Evolutionary conservation across 2,113 vertebrate species (phyloP).

Genomic region (Urocitellus parryii): DNA sequence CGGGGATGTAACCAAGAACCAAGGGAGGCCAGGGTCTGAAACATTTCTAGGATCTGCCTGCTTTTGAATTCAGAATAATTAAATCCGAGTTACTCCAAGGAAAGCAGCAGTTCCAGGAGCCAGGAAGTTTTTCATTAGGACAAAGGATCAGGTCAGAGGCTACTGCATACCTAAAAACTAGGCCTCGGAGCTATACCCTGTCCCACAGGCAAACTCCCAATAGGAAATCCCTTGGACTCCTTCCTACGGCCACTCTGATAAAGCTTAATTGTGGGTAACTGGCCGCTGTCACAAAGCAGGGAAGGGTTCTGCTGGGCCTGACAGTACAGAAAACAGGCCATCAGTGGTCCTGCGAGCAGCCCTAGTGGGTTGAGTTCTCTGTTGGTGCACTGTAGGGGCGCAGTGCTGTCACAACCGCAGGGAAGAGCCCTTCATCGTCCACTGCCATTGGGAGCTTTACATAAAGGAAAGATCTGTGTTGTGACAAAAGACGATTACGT

Average conservation of each 20-base stretch:
- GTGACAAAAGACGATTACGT: neutral
- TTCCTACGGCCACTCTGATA: neutral
- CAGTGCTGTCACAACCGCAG: neutral
- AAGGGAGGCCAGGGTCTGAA: neutral
- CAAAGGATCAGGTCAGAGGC: neutral
- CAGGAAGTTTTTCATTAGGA: slow-evolving; percentile 35
- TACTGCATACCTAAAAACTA: neutral
- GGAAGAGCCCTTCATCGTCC: neutral
- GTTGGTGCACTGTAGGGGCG: neutral
- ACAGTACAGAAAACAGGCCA: neutral
- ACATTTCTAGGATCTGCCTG: slow-evolving; percentile 17
- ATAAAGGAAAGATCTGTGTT: neutral
- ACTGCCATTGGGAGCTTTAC: neutral
- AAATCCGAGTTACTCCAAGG: neutral
- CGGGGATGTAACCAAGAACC: neutral
- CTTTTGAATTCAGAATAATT: slow-evolving; percentile 25
- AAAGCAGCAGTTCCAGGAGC: neutral
- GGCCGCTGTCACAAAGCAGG: neutral
- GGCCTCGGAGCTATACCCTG: neutral
- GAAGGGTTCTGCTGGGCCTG: neutral
- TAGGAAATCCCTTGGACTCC: neutral
- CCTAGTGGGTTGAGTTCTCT: neutral
- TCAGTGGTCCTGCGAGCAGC: neutral
- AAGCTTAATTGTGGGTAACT: neutral
- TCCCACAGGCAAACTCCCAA: neutral